Evolutionary conservation across 2,888 invertebrate genomes (phyloP).

Genomic region (Prosopocoilus inquinatus): DNA sequence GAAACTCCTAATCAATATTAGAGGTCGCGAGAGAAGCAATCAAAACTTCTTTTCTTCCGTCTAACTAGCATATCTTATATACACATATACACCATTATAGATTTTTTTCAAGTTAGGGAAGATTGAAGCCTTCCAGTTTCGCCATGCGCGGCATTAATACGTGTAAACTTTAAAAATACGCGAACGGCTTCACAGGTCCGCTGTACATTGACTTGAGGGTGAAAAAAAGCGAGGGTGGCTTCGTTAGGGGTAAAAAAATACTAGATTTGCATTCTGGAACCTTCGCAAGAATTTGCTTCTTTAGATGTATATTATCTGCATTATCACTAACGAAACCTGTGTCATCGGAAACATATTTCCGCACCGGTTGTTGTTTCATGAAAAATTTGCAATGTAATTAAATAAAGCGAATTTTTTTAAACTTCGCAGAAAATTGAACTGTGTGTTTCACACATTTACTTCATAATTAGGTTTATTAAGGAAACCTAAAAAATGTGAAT

Average conservation of each 20-base stretch:
- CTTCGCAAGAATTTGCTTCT: conserved; percentile 40
- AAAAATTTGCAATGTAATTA: background rate
- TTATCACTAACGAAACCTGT: conserved; percentile 8
- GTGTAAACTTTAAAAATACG: conserved; percentile 31
- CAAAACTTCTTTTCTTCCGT: conserved; percentile 51
- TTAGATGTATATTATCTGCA: conserved; percentile 16
- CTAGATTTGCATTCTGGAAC: conserved; percentile 51
- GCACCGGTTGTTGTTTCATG: background rate
- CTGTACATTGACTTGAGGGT: conserved; percentile 49
- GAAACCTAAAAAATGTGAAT: too few relatives aligned
- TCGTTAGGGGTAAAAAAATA: conserved; percentile 52
- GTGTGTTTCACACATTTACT: background rate
- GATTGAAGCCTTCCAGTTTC: conserved; percentile 42
- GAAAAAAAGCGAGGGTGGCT: conserved; percentile 53
- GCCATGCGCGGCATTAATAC: conserved; percentile 36
- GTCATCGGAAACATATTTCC: conserved; percentile 2
- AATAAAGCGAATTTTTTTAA: background rate
- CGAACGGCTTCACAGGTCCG: conserved; percentile 36
- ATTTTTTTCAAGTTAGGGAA: conserved; percentile 52
- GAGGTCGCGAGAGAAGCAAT: conserved; percentile 42
- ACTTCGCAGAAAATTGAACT: background rate
- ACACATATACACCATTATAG: conserved; percentile 53
- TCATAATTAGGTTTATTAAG: too few relatives aligned
- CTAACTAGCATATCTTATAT: conserved; percentile 53
- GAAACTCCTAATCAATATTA: conserved; percentile 27